Evolutionary conservation across 2,888 invertebrate genomes (phyloP).

Genomic region (Lasioglossum figueresi): DNA sequence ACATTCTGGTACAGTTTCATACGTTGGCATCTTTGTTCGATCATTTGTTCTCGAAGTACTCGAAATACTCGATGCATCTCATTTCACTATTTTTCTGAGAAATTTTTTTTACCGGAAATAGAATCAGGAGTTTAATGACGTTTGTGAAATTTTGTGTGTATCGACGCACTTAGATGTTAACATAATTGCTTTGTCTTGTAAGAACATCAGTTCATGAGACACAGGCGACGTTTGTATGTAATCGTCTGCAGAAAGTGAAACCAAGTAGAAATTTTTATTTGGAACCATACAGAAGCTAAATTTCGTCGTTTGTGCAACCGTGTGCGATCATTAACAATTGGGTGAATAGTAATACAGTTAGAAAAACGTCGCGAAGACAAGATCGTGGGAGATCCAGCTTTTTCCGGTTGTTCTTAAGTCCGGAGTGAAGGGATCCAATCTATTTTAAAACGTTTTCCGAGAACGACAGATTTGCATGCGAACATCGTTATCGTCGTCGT

Average conservation of each 20-base stretch:
- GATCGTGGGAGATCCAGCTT: not conserved
- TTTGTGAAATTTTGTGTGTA: not conserved
- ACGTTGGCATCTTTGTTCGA: not conserved
- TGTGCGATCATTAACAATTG: not conserved
- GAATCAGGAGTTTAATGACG: not conserved
- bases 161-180: not conserved
- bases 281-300: not conserved
- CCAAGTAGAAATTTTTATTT: not conserved
- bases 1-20: not conserved
- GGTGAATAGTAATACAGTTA: not conserved
- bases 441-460: slow-evolving; percentile 13
- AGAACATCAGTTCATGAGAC: not conserved
- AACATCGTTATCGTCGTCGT: slow-evolving; percentile 10
- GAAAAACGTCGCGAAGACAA: not conserved
- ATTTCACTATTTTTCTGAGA: not conserved
- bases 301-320: not conserved
- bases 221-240: too few species aligned
- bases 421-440: slow-evolving; percentile 23
- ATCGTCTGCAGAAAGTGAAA: not conserved
- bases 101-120: not conserved
- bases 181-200: not conserved
- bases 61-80: not conserved
- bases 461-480: slow-evolving; percentile 17
- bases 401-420: not conserved
- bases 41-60: not conserved